Evolutionary conservation across 2,797 vertebrate species (phyloP).

Genomic region (Urophycis tenuis): DNA sequence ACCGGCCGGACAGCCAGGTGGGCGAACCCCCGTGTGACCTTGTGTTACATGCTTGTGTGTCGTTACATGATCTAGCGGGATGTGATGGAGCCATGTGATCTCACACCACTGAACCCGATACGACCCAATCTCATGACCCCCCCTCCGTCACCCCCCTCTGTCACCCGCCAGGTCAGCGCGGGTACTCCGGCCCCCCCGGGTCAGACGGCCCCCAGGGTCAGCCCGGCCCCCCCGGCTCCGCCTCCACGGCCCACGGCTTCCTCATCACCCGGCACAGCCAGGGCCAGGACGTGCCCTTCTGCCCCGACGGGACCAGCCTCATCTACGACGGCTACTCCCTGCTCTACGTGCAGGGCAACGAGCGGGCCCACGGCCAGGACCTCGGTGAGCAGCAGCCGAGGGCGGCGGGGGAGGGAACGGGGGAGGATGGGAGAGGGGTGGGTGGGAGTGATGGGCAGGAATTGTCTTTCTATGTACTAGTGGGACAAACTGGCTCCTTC

Average conservation of each 20-base stretch:
- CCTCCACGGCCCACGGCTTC: constrained; percentile 84
- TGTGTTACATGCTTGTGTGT: background rate
- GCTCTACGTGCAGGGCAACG: constrained; percentile 95
- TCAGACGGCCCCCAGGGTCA: constrained; percentile 85
- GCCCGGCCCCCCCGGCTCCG: constrained; percentile 75
- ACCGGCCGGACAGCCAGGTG: constrained; percentile 81
- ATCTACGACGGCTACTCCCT: constrained; percentile 94
- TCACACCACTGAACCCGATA: background rate
- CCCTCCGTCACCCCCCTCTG: too few species aligned
- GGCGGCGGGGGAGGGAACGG: background rate
- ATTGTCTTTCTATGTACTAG: background rate
- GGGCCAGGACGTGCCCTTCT: constrained; percentile 74
- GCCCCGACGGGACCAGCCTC: constrained; percentile 75
- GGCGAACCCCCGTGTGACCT: constrained; percentile 8
- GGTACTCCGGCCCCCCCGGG: constrained; percentile 81
- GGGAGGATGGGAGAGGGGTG: too few species aligned
- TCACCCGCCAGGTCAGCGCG: constrained; percentile 72
- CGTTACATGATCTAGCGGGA: background rate
- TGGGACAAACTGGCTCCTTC: background rate
- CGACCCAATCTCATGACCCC: too few species aligned
- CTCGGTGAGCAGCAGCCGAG: constrained; percentile 74
- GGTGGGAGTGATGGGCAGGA: background rate
- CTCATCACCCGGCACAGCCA: constrained; percentile 96
- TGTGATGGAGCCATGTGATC: background rate
- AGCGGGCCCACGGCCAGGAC: constrained; percentile 95